These are phyloP conservation scores for Montipora sp. DNA, from an alignment of 64 coral and sea anemone species.

Conservation along the genomic window DNA sequence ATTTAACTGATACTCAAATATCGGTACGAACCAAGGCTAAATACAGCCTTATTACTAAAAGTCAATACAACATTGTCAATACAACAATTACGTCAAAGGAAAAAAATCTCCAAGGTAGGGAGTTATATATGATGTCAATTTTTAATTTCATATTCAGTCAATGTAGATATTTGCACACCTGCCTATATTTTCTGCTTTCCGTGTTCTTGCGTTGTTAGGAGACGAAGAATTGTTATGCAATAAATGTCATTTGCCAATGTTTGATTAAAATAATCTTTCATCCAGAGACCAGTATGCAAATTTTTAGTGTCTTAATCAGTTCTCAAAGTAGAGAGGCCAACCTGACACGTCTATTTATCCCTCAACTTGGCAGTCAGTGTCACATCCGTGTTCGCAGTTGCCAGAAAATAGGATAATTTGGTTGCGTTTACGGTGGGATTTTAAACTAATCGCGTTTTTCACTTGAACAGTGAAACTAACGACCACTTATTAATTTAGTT, in stretches of 20 bases:
- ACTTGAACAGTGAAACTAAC: neutral
- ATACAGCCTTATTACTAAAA: too few species aligned
- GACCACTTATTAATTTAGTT: too few species aligned
- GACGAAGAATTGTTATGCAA: conserved; percentile 16
- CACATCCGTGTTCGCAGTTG: too few species aligned
- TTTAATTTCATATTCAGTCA: neutral
- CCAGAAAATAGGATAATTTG: too few species aligned
- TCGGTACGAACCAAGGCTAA: too few species aligned
- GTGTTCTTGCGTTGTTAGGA: neutral
- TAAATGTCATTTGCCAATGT: neutral
- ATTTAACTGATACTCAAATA: too few species aligned
- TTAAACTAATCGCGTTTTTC: neutral
- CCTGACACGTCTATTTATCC: conserved; percentile 18
- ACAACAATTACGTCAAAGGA: too few species aligned
- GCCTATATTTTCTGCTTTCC: neutral
- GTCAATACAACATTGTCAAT: too few species aligned
- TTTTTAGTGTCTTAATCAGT: neutral
- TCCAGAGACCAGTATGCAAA: conserved; percentile 8
- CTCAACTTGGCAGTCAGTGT: too few species aligned
- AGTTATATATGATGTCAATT: too few species aligned
- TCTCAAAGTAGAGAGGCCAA: neutral
- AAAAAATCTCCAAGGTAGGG: too few species aligned
- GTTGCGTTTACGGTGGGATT: neutral
- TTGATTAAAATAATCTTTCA: conserved; percentile 25
- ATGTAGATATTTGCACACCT: conserved; percentile 18